phyloP scores from a whole-genome alignment of 1,140 invertebrate genomes.

The Stegodyphus mimosarum region DNA sequence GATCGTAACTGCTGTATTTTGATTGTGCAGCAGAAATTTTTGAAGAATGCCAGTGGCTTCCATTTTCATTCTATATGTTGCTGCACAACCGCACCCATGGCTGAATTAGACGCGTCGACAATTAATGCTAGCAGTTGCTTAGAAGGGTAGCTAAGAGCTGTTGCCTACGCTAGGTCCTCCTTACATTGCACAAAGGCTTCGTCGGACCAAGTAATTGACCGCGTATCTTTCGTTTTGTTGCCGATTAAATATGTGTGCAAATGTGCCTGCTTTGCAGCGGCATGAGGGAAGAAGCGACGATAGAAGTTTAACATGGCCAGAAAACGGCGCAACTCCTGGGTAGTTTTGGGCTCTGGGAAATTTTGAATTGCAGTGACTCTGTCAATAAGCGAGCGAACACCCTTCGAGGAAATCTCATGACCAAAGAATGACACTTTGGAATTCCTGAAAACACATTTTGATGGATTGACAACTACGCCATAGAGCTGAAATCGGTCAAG shows the following conservation, averaged over 20 bases:
- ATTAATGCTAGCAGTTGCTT: neutral
- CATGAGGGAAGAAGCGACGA: conserved; percentile 13
- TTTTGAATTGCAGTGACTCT: neutral
- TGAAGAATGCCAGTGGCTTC: conserved; percentile 13
- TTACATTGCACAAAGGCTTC: neutral
- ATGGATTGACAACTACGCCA: too few species aligned
- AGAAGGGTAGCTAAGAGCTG: neutral
- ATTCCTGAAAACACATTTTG: neutral
- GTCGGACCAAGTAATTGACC: neutral
- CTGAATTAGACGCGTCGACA: neutral
- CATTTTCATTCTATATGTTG: neutral
- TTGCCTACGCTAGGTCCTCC: neutral
- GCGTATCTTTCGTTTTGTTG: neutral
- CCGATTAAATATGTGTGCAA: neutral
- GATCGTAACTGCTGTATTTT: conserved; percentile 68
- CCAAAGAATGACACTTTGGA: conserved; percentile 12
- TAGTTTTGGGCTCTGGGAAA: conserved; percentile 8
- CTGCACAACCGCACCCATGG: conserved; percentile 3
- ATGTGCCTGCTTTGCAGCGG: neutral
- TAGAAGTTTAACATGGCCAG: conserved; percentile 17
- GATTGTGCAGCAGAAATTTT: conserved; percentile 9
- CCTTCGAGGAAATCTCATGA: conserved; percentile 1
- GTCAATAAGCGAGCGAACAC: neutral
- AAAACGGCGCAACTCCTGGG: neutral
- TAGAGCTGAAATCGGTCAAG: too few species aligned